Percentiles rank a stretch among this genome's conserved stretches.
Evolutionary conservation across 2,888 invertebrate genomes (phyloP).

Genomic region (Diaprepes abbreviatus): DNA sequence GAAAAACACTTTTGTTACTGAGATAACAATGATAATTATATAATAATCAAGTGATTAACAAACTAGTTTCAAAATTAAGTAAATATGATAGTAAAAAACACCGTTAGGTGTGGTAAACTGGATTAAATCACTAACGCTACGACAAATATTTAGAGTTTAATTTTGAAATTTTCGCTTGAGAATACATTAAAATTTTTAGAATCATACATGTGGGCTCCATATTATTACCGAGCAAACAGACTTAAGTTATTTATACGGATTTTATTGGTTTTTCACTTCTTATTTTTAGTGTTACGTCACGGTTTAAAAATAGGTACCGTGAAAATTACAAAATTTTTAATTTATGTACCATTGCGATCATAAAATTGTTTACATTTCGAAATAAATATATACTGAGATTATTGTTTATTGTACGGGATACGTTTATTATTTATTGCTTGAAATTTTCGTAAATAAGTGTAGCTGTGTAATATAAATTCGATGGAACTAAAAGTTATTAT

Average conservation of each 20-base stretch:
- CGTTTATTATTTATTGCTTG: no score
- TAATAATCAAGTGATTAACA: not conserved
- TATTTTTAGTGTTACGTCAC: constrained; percentile 1
- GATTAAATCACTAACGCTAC: not conserved
- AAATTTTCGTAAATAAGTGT: no score
- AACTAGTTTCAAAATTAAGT: not conserved
- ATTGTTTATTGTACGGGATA: no score
- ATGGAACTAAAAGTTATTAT: no score
- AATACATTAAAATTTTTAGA: not conserved
- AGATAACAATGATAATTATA: not conserved
- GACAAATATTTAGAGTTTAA: not conserved
- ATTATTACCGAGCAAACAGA: constrained; percentile 1
- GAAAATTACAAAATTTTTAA: constrained; percentile 1
- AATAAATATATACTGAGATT: not conserved
- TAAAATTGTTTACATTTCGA: constrained; percentile 6
- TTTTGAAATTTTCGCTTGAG: not conserved
- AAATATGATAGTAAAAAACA: not conserved
- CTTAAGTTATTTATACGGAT: not conserved
- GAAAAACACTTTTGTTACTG: no score
- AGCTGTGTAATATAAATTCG: no score
- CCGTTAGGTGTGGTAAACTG: not conserved
- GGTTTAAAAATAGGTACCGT: not conserved
- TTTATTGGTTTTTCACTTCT: constrained; percentile 3
- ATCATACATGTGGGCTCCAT: not conserved
- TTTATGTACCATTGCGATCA: not conserved